Conservation (phyloP, 2,797 vertebrate species). For the Epinephelus malabaricus region DNA sequence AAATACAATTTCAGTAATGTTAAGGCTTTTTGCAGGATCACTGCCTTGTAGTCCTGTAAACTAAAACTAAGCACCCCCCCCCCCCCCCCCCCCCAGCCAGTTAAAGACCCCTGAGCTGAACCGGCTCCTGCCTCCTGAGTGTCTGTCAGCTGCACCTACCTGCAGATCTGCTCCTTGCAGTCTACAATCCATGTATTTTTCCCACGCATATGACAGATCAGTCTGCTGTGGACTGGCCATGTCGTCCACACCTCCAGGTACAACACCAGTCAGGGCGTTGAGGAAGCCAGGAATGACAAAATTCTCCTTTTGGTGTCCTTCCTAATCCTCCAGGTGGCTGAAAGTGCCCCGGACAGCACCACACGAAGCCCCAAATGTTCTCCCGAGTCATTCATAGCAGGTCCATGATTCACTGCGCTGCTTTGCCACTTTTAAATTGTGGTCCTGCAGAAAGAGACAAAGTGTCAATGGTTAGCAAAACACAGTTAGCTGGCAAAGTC, state of each 20-base stretch:
- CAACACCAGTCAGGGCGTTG: constrained; percentile 28
- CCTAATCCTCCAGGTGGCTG: constrained; percentile 55
- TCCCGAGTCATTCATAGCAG: constrained; percentile 71
- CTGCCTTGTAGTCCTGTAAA: background rate
- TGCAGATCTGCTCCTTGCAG: constrained; percentile 87
- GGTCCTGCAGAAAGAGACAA: constrained; percentile 62
- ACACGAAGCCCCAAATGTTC: constrained; percentile 49
- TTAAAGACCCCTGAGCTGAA: background rate
- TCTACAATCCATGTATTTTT: constrained; percentile 87
- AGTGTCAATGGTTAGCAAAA: constrained; percentile 46
- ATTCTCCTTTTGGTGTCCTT: constrained; percentile 10
- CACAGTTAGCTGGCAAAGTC: background rate
- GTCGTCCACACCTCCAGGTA: constrained; percentile 48
- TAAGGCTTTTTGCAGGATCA: background rate
- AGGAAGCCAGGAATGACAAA: constrained; percentile 40
- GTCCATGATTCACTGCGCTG: constrained; percentile 55
- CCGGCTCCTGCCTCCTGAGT: background rate
- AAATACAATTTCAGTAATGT: background rate
- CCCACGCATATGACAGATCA: constrained; percentile 86
- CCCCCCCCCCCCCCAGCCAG: background rate
- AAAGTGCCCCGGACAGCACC: constrained; percentile 51
- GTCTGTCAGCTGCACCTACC: constrained; percentile 70
- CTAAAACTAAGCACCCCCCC: background rate
- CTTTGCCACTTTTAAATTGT: constrained; percentile 58
- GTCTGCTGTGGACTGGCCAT: constrained; percentile 78